These are phyloP conservation scores for Anoplius nigerrimus DNA, from an alignment of 2,888 invertebrate genomes.

Conservation along the genomic window DNA sequence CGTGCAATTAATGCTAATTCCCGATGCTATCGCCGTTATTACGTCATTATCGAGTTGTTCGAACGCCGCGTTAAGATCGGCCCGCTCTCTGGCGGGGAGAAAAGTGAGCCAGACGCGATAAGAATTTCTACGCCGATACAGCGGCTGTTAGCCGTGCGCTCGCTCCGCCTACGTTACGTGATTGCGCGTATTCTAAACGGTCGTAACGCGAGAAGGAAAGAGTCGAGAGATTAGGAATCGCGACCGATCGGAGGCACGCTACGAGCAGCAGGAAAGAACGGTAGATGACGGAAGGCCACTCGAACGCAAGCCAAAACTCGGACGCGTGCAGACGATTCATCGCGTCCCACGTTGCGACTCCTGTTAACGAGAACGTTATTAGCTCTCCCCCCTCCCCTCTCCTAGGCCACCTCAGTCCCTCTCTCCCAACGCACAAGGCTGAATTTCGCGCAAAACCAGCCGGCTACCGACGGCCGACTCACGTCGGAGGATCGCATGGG, in stretches of 20 bases:
- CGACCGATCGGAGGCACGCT: neutral
- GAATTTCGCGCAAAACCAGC: slow-evolving; percentile 64
- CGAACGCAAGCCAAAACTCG: neutral
- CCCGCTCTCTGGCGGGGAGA: slow-evolving; percentile 18
- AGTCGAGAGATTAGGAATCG: slow-evolving; percentile 3
- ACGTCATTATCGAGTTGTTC: slow-evolving; percentile 2
- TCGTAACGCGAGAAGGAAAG: neutral
- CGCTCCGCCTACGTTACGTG: neutral
- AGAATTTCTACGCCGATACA: neutral
- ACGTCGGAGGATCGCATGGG: slow-evolving; percentile 60
- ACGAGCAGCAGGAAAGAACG: too few species aligned
- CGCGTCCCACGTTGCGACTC: slow-evolving; percentile 1
- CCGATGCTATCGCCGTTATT: too few species aligned
- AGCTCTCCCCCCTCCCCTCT: too few species aligned
- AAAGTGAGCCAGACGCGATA: neutral
- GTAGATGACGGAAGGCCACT: too few species aligned
- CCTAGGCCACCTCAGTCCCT: slow-evolving; percentile 39
- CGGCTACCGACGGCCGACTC: slow-evolving; percentile 21
- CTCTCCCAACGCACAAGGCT: slow-evolving; percentile 56
- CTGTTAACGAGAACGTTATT: slow-evolving; percentile 64
- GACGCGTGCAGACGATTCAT: slow-evolving; percentile 18
- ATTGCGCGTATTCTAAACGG: neutral
- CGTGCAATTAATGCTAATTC: too few species aligned
- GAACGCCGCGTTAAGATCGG: slow-evolving; percentile 10
- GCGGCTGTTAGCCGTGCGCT: too few species aligned